Evolutionary conservation across 2,113 vertebrate genomes (phyloP), one percentile per base, ranked within the genome.

Genomic region (crab-eating macaque (Macaca fascicularis)): DNA sequence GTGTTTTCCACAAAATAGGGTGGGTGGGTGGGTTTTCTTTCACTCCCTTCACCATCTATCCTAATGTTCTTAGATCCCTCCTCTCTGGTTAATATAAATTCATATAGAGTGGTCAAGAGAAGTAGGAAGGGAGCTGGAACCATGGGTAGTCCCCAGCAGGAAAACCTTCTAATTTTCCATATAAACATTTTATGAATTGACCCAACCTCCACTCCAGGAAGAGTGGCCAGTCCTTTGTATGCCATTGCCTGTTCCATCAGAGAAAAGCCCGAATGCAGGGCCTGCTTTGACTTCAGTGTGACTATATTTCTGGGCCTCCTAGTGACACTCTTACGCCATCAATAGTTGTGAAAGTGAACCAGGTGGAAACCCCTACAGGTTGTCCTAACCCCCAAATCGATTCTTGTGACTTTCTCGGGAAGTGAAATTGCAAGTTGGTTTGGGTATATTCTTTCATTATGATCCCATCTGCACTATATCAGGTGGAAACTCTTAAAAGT

Each of bases 31-130:
- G 12, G 43, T 64, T 91, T 57, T 38, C 32, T 90, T 70, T 79
- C 72, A 70, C 45, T 86, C 64, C 50, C 76, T 78, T 96, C 43
- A 88, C 50, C 32, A 27, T 27, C 50, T n/a, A 84, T 75, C 88
- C 69, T 43, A 48, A 70, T 64, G 48, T 79, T 84, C 81, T 88
- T 59, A 72, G 72, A 97, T 57, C 50, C 30, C 19, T 72, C 30
- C 45, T 91, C 11, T 84, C 22, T 76, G 35, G 16, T 20, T 87
- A 38, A 76, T 32, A 87, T n/a, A 88, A 87, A 97, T 94, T 97
- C 57, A 94, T 19, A 35, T 23, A 23, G 9, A 64, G 74, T n/a
- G 20, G 14, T n/a, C 69, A 94, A 92, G 23, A 96, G 72, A 95
- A 74, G 6, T 57, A 74, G 48, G 30, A 32, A 70, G 4, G 38